Base-by-base conservation (phyloP, 1,140 invertebrate species). In the Branchinecta lindahli region DNA sequence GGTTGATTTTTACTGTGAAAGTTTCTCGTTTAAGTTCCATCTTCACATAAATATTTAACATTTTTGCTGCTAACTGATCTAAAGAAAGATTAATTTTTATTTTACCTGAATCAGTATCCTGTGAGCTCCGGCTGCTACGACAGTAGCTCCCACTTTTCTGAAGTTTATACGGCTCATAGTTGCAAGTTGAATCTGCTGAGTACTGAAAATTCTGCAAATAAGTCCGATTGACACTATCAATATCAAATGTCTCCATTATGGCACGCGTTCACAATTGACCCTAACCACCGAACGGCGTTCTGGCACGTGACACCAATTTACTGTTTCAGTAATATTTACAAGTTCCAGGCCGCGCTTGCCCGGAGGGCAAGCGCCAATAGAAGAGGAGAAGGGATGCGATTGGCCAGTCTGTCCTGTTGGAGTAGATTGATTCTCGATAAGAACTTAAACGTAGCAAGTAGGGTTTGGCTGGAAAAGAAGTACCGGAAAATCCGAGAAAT, bases 151-250 rank as follows among this genome's bases (percentile, higher is more conserved):
- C 18, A 61, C 18, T 61, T 61, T 20, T 61, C 52, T 61, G 52
- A 12, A 20, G 12, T 33, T 33, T 33, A 33, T 33, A 33, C 52
- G 52, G 52, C 18, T 61, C 52, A 61, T 61, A 61, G 18, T 61
- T 61, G 52, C 52, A 61, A 61, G 52, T 61, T 61, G 52, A 61
- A 61, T 61, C 52, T 15, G 52, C 52, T 3, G 52, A 61, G 18
- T 61, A 61, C 52, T 61, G 52, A 61, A 61, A 61, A 20, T 20
- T 61, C 12, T 61, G 52, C 18, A 61, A 61, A 61, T 61, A 61
- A 61, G 52, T 61, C 52, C 52, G 12, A 61, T 61, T 61, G 6
- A 61, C 52, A 61, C 52, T 20, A 20, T 61, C 52, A 61, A 61
- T 20, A 20, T 61, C 52, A 61, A 61, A 61, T 15, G 12, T 61